Evolutionary conservation across 2,888 invertebrate genomes (phyloP), one percentile per base, ranked within the genome.

Genomic region (Cataglyphis rosenhaueri): DNA sequence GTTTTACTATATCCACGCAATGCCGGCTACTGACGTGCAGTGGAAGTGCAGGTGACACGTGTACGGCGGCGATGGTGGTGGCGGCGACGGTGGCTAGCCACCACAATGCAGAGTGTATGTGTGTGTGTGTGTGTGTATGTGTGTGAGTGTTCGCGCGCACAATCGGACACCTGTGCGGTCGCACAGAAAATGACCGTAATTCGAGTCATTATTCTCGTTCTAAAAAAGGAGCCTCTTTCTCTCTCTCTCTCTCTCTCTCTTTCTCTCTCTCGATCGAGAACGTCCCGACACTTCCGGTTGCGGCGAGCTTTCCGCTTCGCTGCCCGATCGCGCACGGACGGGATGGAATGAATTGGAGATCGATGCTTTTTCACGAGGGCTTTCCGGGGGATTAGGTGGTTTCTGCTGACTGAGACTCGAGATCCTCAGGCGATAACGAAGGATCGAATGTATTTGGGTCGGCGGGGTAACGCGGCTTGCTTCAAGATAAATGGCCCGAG

Each of bases 151-250:
- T 59, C 81, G 81, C 83, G 52, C 65, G 32, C 62, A 29, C 83
- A 84, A 87, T 86, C 84, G 86, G 82, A 83, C 88, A 89, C 86
- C 88, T 88, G 86, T 73, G 73, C 76, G 82, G 70, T 83, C 82
- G 35, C 87, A 73, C 65, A 81, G 89, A 83, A 82, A 71, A 81
- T 82, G 73, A 73, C 75, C 62, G 84, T 82, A 86, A 89, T 89
- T 89, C 76, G 62, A 62, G 66, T 85, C 70, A 74, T 88, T 83
- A 83, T 86, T 76, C 83, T 38, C 62, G 66, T 81, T 68, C 57
- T 48, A 68, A 78, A 59, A 35, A 75, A 74, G 64, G 32, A 66
- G 9, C 71, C 44, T n/a, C 41, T 32, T 29, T 29, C 29, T 29
- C 29, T 29, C 29, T n/a, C 41, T 32, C 52, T 21, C 32, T 32